Conservation (phyloP, 2,888 invertebrate species). For the Brachyptera putata region DNA sequence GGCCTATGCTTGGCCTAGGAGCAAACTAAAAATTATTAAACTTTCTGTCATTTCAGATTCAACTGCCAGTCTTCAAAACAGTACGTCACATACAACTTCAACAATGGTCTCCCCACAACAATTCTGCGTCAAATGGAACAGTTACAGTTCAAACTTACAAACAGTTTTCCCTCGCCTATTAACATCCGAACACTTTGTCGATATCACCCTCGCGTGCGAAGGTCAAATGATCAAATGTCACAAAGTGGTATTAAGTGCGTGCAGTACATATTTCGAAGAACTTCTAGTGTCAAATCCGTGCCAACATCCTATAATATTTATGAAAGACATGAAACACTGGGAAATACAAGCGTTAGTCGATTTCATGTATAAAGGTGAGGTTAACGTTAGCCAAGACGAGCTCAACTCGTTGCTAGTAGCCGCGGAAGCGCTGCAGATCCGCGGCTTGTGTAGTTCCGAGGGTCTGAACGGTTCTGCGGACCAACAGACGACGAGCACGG, state of each 20-base stretch:
- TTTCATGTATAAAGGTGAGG: slow-evolving; percentile 89
- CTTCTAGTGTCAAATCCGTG: slow-evolving; percentile 37
- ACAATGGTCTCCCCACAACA: slow-evolving; percentile 41
- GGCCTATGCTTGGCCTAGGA: not conserved
- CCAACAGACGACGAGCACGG: not conserved
- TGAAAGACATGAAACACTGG: slow-evolving; percentile 77
- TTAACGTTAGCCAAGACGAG: slow-evolving; percentile 70
- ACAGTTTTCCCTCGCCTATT: slow-evolving; percentile 41
- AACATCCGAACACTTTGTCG: slow-evolving; percentile 41
- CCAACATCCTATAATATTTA: slow-evolving; percentile 53
- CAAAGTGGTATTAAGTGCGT: slow-evolving; percentile 40
- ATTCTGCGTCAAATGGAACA: slow-evolving; percentile 49
- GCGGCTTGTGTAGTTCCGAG: slow-evolving; percentile 29
- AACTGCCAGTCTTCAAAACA: not conserved
- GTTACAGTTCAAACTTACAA: slow-evolving; percentile 42
- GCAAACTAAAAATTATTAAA: not conserved
- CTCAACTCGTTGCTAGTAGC: slow-evolving; percentile 75
- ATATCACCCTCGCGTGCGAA: slow-evolving; percentile 44
- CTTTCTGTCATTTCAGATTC: not conserved
- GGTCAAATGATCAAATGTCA: slow-evolving; percentile 43
- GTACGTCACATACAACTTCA: not conserved
- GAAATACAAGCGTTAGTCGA: slow-evolving; percentile 83
- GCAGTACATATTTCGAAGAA: slow-evolving; percentile 39
- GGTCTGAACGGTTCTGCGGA: not conserved
- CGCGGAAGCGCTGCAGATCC: slow-evolving; percentile 69